These are phyloP conservation scores for Azorinus chamasolen DNA, from an alignment of 2,888 invertebrate species.

Conservation along the genomic window DNA sequence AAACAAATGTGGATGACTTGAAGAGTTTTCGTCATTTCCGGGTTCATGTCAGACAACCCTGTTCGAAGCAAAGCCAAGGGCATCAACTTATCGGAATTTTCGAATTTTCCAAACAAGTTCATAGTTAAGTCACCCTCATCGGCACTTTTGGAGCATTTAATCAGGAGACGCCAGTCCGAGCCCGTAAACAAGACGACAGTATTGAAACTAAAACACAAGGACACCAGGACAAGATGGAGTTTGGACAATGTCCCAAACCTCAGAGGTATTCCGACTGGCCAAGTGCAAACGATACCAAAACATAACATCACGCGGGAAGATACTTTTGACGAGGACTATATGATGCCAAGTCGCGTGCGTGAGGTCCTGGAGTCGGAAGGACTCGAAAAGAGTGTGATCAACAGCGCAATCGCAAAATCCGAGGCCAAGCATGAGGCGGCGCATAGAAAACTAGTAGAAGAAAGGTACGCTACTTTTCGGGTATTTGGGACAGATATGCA, in stretches of 20 bases:
- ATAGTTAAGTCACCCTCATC: slow-evolving; percentile 7
- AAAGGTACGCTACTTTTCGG: slow-evolving; percentile 1
- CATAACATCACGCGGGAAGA: slow-evolving; percentile 39
- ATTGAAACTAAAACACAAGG: no score
- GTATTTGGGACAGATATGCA: no score
- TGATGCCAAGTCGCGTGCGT: slow-evolving; percentile 70
- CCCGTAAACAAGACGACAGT: no score
- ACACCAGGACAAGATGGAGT: slow-evolving; percentile 10
- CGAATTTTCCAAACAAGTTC: slow-evolving; percentile 27
- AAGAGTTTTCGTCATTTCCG: no score
- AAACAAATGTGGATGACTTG: no score
- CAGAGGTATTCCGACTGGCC: slow-evolving; percentile 22
- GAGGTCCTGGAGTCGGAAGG: slow-evolving; percentile 71
- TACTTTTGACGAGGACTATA: slow-evolving; percentile 67
- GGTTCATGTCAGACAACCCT: slow-evolving; percentile 16
- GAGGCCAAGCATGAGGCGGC: slow-evolving; percentile 61
- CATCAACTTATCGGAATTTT: slow-evolving; percentile 14
- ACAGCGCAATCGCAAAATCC: slow-evolving; percentile 48
- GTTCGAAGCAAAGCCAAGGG: slow-evolving; percentile 26
- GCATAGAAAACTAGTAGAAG: slow-evolving; percentile 41
- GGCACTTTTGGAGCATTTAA: no score
- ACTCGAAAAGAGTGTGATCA: slow-evolving; percentile 57
- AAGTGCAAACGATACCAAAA: slow-evolving; percentile 8
- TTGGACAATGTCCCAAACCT: slow-evolving; percentile 22
- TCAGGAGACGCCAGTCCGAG: no score